Conservation (phyloP, 2,888 invertebrate species). For the Gortyna flavago region DNA sequence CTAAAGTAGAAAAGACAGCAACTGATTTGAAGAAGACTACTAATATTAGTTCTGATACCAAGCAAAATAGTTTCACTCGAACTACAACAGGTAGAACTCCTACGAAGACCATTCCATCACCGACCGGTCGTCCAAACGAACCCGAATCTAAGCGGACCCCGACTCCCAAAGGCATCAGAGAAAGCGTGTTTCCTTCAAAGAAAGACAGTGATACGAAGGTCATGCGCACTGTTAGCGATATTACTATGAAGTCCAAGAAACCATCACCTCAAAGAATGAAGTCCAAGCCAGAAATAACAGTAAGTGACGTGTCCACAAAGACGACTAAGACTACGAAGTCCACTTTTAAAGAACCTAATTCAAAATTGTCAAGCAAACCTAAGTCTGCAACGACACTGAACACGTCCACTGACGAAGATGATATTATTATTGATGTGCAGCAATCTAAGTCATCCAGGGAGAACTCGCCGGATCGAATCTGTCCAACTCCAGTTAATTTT, state of each 20-base stretch:
- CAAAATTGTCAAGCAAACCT: constrained; percentile 83
- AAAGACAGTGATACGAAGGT: constrained; percentile 83
- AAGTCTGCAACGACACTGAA: constrained; percentile 89
- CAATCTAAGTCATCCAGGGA: constrained; percentile 94
- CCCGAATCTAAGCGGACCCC: constrained; percentile 79
- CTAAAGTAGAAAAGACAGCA: constrained; percentile 77
- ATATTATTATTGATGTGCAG: constrained; percentile 92
- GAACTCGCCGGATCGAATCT: constrained; percentile 93
- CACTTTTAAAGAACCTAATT: constrained; percentile 75
- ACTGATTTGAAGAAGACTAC: constrained; percentile 78
- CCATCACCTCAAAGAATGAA: constrained; percentile 84
- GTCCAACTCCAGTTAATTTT: constrained; percentile 91
- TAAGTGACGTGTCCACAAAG: constrained; percentile 80
- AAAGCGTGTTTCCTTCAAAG: constrained; percentile 81
- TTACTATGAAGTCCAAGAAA: constrained; percentile 87
- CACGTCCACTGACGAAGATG: constrained; percentile 89
- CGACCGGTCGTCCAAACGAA: constrained; percentile 71
- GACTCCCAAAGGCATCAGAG: constrained; percentile 80
- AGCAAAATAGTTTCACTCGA: constrained; percentile 78
- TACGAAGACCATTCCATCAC: constrained; percentile 70
- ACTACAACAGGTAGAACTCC: constrained; percentile 72
- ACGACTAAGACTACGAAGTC: constrained; percentile 76
- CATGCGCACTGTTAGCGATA: constrained; percentile 90
- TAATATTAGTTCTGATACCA: constrained; percentile 64
- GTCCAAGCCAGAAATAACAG: constrained; percentile 88